Conservation (phyloP, 2,888 invertebrate genomes). For the Scaptomyza tumidula region DNA sequence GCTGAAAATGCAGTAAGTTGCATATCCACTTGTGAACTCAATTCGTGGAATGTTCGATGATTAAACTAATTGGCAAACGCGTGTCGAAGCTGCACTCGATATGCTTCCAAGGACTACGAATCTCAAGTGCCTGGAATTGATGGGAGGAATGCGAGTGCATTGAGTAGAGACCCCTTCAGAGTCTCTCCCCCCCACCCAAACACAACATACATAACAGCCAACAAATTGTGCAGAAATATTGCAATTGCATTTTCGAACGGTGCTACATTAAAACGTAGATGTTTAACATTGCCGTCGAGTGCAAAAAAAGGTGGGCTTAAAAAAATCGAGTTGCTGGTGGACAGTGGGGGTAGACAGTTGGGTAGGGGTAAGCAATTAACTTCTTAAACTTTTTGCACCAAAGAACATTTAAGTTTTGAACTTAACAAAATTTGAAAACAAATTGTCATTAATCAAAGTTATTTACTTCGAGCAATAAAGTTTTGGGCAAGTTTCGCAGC, state of each 20-base stretch:
- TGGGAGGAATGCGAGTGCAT: constrained; percentile 19
- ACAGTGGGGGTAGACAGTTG: neutral
- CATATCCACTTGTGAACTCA: constrained; percentile 42
- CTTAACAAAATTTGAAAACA: neutral
- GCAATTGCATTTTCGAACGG: constrained; percentile 20
- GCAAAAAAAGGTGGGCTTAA: neutral
- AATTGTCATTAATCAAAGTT: neutral
- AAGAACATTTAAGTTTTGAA: neutral
- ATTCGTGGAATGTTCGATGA: constrained; percentile 57
- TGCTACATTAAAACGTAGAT: constrained; percentile 2
- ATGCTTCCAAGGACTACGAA: neutral
- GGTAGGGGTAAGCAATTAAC: neutral
- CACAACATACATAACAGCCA: constrained; percentile 38
- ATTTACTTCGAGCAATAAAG: neutral
- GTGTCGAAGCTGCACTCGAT: constrained; percentile 67
- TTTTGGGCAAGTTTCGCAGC: neutral
- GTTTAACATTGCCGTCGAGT: constrained; percentile 41
- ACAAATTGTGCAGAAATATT: constrained; percentile 72
- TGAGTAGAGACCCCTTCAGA: constrained; percentile 10
- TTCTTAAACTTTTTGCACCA: neutral
- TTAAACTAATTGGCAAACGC: constrained; percentile 74
- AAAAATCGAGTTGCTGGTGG: constrained; percentile 22
- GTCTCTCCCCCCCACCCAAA: constrained; percentile 2
- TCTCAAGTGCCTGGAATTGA: constrained; percentile 23
- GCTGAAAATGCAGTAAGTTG: constrained; percentile 7